Evolutionary conservation across 64 coral and sea anemone genomes (phyloP).

Genomic region (Pachyseris speciosa): DNA sequence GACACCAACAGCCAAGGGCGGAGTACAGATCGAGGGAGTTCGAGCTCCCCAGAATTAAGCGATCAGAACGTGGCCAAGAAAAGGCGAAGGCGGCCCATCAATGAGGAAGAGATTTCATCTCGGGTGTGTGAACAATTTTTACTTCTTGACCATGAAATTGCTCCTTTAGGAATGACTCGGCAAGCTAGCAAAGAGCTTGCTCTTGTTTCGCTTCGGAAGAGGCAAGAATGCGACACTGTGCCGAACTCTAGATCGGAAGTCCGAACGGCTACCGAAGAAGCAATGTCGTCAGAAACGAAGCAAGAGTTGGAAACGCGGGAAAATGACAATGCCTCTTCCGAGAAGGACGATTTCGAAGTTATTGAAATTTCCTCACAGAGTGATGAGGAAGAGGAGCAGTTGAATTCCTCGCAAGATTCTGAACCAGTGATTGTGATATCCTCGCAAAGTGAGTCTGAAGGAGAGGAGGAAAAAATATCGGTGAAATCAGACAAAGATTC

Average conservation of each 20-base stretch:
- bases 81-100: background rate
- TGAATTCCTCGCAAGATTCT: background rate
- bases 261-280: background rate
- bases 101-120: background rate
- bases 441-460: constrained; percentile 5
- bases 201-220: constrained; percentile 34
- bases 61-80: background rate
- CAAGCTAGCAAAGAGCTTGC: constrained; percentile 71
- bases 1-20: background rate
- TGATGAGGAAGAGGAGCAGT: background rate
- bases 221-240: background rate
- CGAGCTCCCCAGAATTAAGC: background rate
- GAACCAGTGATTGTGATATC: background rate
- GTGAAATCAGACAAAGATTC: background rate
- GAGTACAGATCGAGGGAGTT: background rate
- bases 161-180: constrained; percentile 57
- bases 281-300: background rate
- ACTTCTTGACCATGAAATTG: constrained; percentile 15
- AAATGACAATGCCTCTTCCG: background rate
- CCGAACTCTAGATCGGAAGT: background rate
- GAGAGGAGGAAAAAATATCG: background rate
- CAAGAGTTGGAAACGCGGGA: background rate
- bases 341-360: constrained; percentile 19
- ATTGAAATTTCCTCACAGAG: constrained; percentile 39
- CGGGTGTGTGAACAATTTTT: background rate